Conservation (phyloP, 2,888 invertebrate species). For the Tachina lurida region DNA sequence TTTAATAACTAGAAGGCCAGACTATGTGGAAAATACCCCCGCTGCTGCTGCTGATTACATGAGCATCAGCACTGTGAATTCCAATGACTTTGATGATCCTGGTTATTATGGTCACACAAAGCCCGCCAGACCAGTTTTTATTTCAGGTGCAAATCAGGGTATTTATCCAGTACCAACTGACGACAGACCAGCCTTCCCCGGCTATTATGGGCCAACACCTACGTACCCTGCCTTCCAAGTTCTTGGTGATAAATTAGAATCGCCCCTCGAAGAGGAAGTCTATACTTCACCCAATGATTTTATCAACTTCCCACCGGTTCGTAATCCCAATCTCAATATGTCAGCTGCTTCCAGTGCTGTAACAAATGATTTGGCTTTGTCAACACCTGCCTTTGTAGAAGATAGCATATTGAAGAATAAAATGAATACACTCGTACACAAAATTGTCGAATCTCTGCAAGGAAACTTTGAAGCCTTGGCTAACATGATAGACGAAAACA, state of each 20-base stretch:
- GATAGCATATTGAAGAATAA: conserved; percentile 90
- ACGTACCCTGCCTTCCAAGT: conserved; percentile 81
- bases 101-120: conserved; percentile 80
- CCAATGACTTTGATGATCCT: conserved; percentile 82
- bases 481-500: conserved; percentile 87
- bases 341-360: conserved; percentile 84
- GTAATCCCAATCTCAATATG: conserved; percentile 91
- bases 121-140: conserved; percentile 66
- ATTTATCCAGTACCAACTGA: conserved; percentile 78
- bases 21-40: conserved; percentile 37
- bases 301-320: conserved; percentile 92
- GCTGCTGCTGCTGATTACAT: conserved; percentile 73
- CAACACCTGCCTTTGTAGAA: conserved; percentile 90
- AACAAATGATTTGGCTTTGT: conserved; percentile 86
- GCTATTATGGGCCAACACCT: conserved; percentile 82
- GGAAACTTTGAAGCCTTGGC: conserved; percentile 92
- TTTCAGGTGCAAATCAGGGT: conserved; percentile 76
- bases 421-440: conserved; percentile 91
- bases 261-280: conserved; percentile 83
- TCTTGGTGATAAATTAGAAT: conserved; percentile 79
- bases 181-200: conserved; percentile 81
- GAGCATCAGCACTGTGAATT: conserved; percentile 76
- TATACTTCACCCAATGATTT: conserved; percentile 89
- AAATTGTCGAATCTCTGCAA: conserved; percentile 92
- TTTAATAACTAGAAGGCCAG: conserved; percentile 78